Evolutionary conservation across 2,888 invertebrate species (phyloP), one percentile per base, ranked within the genome.

Genomic region (Byasa hedistus): DNA sequence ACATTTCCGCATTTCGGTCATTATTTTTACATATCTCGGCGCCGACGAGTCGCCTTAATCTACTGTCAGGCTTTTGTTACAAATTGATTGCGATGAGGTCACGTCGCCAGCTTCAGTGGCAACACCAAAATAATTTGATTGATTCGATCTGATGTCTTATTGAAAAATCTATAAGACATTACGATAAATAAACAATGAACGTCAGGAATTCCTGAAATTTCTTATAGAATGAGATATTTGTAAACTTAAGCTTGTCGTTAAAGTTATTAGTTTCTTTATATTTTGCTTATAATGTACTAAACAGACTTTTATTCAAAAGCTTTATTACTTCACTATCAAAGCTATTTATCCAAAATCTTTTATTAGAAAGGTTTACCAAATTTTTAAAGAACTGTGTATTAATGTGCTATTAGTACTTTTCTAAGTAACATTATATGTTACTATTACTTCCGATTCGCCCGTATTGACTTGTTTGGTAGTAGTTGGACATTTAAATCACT

Each of bases 1-100:
- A n/a, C n/a, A n/a, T 48, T 48, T 48, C n/a, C 48, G 19, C 48
- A 54, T 54, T 54, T 54, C 52, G 21, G 3, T 15, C 22, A 21
- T 54, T 54, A 54, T 65, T 65, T 65, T 55, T 27, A 59, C 55
- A 19, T 22, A 21, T 48, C 32, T 27, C 48, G 65, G 65, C 60
- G 65, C 65, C 60, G 48, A 15, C 56, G 44, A 21, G 65, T 23
- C 65, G 65, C 60, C 56, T 21, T 61, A 56, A 61, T 60, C 56
- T 61, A 48, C 51, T 60, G 56, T 60, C 48, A 32, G 23, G 60
- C 60, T 65, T 65, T 65, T 61, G 65, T 65, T 60, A 61, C 65
- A 61, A 65, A 65, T 56, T 65, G 51, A 61, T 65, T 61, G 60
- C 56, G 65, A 36, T 65, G 65, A 65, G 60, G 56, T 65, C 65